phyloP scores from a whole-genome alignment of 1,140 invertebrate species.

The Semibalanus balanoides region DNA sequence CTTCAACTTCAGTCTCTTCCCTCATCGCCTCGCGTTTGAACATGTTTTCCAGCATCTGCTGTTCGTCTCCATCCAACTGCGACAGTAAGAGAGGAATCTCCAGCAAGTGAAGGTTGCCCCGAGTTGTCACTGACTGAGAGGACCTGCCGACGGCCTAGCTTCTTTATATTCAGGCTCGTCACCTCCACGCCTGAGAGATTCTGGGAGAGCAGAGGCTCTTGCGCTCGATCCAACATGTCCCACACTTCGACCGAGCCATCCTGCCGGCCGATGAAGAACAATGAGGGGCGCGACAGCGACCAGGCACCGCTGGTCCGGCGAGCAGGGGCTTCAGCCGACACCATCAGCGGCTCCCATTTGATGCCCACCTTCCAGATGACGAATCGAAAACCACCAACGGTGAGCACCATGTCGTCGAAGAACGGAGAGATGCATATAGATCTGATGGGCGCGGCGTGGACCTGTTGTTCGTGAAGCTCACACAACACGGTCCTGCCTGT shows the following conservation, averaged over 20 bases:
- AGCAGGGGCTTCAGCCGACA: neutral
- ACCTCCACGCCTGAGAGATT: neutral
- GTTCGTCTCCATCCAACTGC: neutral
- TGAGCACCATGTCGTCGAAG: constrained; percentile 30
- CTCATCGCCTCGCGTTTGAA: neutral
- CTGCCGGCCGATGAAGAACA: constrained; percentile 29
- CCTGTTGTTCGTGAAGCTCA: neutral
- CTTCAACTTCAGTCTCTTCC: neutral
- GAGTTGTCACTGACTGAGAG: neutral
- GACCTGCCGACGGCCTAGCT: neutral
- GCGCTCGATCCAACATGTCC: constrained; percentile 34
- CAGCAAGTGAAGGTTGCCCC: neutral
- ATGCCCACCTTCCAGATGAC: constrained; percentile 23
- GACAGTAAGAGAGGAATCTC: neutral
- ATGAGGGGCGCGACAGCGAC: neutral
- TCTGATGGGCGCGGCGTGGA: constrained; percentile 29
- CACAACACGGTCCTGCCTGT: neutral
- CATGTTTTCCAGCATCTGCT: neutral
- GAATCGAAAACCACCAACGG: constrained; percentile 32
- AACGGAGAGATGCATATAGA: constrained; percentile 32
- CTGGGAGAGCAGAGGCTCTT: constrained; percentile 24
- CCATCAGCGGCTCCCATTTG: neutral
- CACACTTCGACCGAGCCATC: constrained; percentile 35
- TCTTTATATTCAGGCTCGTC: neutral
- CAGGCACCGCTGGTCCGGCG: neutral